Percentiles rank a stretch among this genome's conserved stretches.
These are phyloP conservation scores for Anastatus disparis DNA, from an alignment of 1,140 invertebrate genomes.

Conservation along the genomic window DNA sequence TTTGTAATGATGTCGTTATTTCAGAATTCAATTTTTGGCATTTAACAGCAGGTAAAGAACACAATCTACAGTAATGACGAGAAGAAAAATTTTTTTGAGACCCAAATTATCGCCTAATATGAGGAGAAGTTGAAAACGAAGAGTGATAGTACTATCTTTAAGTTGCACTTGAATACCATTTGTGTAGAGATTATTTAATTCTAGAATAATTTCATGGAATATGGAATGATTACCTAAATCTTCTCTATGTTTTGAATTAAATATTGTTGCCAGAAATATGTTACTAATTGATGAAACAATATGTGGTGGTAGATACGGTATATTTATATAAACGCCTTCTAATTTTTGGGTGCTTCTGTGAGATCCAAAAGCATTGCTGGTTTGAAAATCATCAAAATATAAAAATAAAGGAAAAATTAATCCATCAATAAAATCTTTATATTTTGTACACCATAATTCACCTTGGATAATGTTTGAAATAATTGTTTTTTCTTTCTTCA, in stretches of 20 bases:
- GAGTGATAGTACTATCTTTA: background rate
- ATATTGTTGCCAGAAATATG: slow-evolving; percentile 28
- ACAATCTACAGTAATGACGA: slow-evolving; percentile 23
- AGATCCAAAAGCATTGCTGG: slow-evolving; percentile 34
- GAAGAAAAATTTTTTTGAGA: slow-evolving; percentile 32
- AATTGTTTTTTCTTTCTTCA: background rate
- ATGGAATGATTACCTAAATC: slow-evolving; percentile 29
- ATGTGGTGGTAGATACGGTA: slow-evolving; percentile 27
- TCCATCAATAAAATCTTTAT: background rate
- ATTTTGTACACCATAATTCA: background rate
- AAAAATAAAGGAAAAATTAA: background rate
- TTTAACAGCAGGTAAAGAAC: slow-evolving; percentile 1
- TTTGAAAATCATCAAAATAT: slow-evolving; percentile 41
- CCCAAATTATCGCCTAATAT: slow-evolving; percentile 35
- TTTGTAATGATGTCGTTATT: slow-evolving; percentile 19
- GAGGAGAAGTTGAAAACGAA: slow-evolving; percentile 33
- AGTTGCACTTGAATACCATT: slow-evolving; percentile 22
- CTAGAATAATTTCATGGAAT: slow-evolving; percentile 13
- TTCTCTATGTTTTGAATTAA: slow-evolving; percentile 20
- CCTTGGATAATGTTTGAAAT: background rate
- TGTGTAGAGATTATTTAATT: slow-evolving; percentile 34
- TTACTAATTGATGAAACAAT: slow-evolving; percentile 28
- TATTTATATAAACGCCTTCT: background rate
- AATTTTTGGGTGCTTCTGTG: background rate
- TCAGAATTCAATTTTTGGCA: slow-evolving; percentile 22